phyloP scores from a whole-genome alignment of 2,888 invertebrate genomes.

The Polyommatus icarus region DNA sequence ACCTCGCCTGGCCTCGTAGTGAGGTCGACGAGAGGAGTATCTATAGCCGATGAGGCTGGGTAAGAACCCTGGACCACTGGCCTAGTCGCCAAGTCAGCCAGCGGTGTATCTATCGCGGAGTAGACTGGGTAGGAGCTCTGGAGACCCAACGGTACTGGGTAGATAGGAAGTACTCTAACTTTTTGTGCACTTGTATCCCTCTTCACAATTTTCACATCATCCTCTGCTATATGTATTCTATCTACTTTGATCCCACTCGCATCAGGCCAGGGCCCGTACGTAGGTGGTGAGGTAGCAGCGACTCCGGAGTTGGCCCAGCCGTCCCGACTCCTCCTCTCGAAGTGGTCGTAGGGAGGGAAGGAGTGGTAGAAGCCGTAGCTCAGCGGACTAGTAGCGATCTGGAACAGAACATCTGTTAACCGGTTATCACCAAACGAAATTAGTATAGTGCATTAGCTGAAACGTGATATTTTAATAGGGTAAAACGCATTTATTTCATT shows the following conservation, averaged over 20 bases:
- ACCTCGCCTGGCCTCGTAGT: slow-evolving; percentile 70
- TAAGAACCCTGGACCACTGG: slow-evolving; percentile 65
- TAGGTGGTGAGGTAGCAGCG: slow-evolving; percentile 55
- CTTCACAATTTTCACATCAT: slow-evolving; percentile 38
- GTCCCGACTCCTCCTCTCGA: slow-evolving; percentile 65
- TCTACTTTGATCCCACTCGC: slow-evolving; percentile 54
- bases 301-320: slow-evolving; percentile 56
- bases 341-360: slow-evolving; percentile 73
- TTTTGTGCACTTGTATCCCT: slow-evolving; percentile 41
- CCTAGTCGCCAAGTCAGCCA: slow-evolving; percentile 60
- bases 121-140: slow-evolving; percentile 48
- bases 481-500: not conserved
- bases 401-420: slow-evolving; percentile 77
- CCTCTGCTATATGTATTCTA: slow-evolving; percentile 53
- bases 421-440: slow-evolving; percentile 60
- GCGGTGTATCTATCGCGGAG: slow-evolving; percentile 55
- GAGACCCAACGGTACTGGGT: slow-evolving; percentile 47
- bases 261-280: slow-evolving; percentile 53
- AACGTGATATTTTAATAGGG: slow-evolving; percentile 35
- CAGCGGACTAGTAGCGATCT: slow-evolving; percentile 86
- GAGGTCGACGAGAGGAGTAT: slow-evolving; percentile 58
- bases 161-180: slow-evolving; percentile 60
- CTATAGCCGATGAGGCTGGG: slow-evolving; percentile 54
- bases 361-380: slow-evolving; percentile 88
- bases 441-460: slow-evolving; percentile 59